These are phyloP conservation scores for Planococcus citri DNA, from an alignment of 1,140 invertebrate genomes.

Conservation along the genomic window DNA sequence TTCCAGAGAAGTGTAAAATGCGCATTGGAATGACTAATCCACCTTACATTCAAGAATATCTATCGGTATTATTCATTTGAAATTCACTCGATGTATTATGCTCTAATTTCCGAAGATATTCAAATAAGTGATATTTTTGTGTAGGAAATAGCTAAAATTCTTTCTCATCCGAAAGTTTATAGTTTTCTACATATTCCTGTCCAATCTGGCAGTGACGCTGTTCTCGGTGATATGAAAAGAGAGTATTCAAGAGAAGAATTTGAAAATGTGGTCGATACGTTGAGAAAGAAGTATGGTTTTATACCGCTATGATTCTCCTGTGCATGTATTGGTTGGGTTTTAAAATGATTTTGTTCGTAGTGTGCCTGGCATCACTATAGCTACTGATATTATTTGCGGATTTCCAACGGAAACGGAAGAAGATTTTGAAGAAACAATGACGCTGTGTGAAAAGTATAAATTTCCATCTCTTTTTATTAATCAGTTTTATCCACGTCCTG, in stretches of 20 bases:
- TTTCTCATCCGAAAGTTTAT: slow-evolving; percentile 82
- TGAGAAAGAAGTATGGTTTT: slow-evolving; percentile 49
- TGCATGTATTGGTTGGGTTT: not conserved
- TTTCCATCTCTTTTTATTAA: slow-evolving; percentile 96
- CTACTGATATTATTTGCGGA: slow-evolving; percentile 96
- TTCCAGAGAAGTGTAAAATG: slow-evolving; percentile 79
- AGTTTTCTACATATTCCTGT: slow-evolving; percentile 94
- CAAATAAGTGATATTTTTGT: not conserved
- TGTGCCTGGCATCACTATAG: slow-evolving; percentile 80
- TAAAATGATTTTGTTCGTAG: slow-evolving; percentile 35
- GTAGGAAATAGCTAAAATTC: slow-evolving; percentile 73
- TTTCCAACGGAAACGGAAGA: slow-evolving; percentile 90
- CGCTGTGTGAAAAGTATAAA: slow-evolving; percentile 70
- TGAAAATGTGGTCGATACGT: slow-evolving; percentile 72
- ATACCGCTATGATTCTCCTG: not conserved
- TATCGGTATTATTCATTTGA: slow-evolving; percentile 56
- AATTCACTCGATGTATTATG: not conserved
- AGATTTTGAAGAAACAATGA: slow-evolving; percentile 83
- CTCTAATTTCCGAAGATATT: not conserved
- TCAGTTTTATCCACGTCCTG: slow-evolving; percentile 91
- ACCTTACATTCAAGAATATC: slow-evolving; percentile 90
- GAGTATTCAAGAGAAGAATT: slow-evolving; percentile 87
- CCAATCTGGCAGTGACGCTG: slow-evolving; percentile 87
- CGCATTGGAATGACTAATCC: slow-evolving; percentile 96
- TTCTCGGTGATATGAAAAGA: slow-evolving; percentile 89